Conservation (phyloP, 2,888 invertebrate species). For the Lordiphosa fenestrarum region DNA sequence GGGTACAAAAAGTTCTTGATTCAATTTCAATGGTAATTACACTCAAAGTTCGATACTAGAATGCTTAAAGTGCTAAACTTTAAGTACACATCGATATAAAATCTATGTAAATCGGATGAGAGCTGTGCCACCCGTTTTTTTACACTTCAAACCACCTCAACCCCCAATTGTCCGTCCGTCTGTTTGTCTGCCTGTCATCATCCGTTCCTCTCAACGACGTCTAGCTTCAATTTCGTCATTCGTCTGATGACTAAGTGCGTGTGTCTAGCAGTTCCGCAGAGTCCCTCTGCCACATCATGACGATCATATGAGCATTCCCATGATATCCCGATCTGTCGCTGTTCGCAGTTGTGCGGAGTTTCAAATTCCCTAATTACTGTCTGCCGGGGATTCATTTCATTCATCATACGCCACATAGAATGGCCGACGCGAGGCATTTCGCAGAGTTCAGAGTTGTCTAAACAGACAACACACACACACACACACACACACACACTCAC, state of each 20-base stretch:
- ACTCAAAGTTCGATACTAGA: too few relatives aligned
- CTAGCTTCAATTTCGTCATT: neutral
- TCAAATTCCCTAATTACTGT: slow-evolving; percentile 61
- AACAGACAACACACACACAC: slow-evolving; percentile 9
- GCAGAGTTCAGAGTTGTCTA: slow-evolving; percentile 25
- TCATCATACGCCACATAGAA: slow-evolving; percentile 46
- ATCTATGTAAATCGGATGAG: too few relatives aligned
- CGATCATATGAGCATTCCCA: neutral
- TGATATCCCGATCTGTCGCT: neutral
- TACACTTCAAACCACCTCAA: too few relatives aligned
- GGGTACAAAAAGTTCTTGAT: too few relatives aligned
- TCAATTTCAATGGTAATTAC: too few relatives aligned
- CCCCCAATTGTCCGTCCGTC: neutral
- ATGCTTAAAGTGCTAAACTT: too few relatives aligned
- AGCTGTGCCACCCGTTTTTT: too few relatives aligned
- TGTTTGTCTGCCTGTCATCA: neutral
- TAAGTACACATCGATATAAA: too few relatives aligned
- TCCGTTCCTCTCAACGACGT: too few relatives aligned
- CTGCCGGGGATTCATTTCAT: slow-evolving; percentile 48
- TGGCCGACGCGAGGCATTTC: slow-evolving; percentile 2
- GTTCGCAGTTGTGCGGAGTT: slow-evolving; percentile 19
- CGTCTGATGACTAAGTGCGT: slow-evolving; percentile 41
- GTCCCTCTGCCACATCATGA: slow-evolving; percentile 19
- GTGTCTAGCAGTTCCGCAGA: slow-evolving; percentile 21
- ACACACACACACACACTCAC: too few relatives aligned